Percentiles rank a stretch among this genome's conserved stretches.
Conservation (phyloP, 2,888 invertebrate species). For the Apotomis turbidana region DNA sequence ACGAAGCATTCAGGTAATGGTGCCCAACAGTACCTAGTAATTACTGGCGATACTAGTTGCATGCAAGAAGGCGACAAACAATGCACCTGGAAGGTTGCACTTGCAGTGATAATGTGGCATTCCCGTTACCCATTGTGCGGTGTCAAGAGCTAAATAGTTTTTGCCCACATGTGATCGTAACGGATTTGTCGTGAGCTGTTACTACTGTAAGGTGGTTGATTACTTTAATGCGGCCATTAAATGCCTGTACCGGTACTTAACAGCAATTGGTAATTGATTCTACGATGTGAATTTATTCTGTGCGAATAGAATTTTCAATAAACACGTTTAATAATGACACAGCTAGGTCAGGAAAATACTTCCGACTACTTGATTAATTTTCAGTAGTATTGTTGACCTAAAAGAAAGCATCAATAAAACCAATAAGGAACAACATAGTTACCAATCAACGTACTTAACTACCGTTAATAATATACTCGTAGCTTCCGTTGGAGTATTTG, state of each 20-base stretch:
- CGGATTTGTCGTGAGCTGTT: slow-evolving; percentile 30
- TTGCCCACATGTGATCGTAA: slow-evolving; percentile 31
- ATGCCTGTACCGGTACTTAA: neutral
- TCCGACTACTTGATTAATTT: too few relatives aligned
- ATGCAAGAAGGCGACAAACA: slow-evolving; percentile 49
- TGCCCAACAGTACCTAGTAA: slow-evolving; percentile 20
- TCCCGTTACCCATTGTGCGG: slow-evolving; percentile 49
- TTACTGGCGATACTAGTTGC: slow-evolving; percentile 22
- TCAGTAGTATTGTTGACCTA: too few relatives aligned
- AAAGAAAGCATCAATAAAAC: neutral
- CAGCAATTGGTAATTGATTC: neutral
- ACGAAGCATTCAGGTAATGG: slow-evolving; percentile 45
- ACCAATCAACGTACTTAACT: neutral
- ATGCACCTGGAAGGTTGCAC: slow-evolving; percentile 50
- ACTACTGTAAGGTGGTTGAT: slow-evolving; percentile 23
- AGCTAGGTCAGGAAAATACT: too few relatives aligned
- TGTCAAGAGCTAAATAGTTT: slow-evolving; percentile 51
- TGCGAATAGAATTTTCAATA: too few relatives aligned
- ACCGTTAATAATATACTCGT: neutral
- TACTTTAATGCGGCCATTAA: slow-evolving; percentile 15
- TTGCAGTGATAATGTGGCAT: slow-evolving; percentile 48
- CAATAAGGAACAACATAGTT: neutral
- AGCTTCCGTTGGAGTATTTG: neutral
- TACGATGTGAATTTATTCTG: neutral
- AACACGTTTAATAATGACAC: too few relatives aligned